A percentile compares a stretch with the other conserved stretches of the same genome.
phyloP scores from a whole-genome alignment of 1,140 invertebrate genomes.

The Leptinotarsa undecemlineata region DNA sequence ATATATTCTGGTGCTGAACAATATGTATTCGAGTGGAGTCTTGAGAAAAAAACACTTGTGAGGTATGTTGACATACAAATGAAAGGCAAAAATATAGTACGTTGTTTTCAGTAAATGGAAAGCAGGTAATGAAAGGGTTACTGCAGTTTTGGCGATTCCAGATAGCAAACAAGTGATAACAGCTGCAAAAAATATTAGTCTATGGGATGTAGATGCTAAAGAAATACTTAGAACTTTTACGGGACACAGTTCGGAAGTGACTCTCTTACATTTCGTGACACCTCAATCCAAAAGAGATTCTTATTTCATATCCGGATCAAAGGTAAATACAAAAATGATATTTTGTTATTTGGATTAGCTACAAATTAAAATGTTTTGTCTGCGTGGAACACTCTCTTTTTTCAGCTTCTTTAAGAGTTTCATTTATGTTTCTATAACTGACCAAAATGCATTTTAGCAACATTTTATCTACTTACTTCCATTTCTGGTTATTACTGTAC shows the following conservation, averaged over 20 bases:
- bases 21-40: conserved; percentile 59
- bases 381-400: no score
- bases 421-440: no score
- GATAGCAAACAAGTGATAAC: conserved; percentile 66
- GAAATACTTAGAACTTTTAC: conserved; percentile 67
- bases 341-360: no score
- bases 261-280: conserved; percentile 59
- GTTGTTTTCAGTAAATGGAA: conserved; percentile 61
- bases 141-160: conserved; percentile 67
- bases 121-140: conserved; percentile 66
- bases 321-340: conserved; percentile 33
- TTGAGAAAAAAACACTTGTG: conserved; percentile 45
- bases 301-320: conserved; percentile 68
- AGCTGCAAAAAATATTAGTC: conserved; percentile 67
- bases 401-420: no score
- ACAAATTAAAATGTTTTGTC: no score
- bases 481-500: no score
- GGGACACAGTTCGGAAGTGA: conserved; percentile 69
- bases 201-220: conserved; percentile 66
- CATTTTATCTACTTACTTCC: no score
- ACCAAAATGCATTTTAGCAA: no score
- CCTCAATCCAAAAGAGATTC: conserved; percentile 49
- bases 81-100: conserved; percentile 12
- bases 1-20: conserved; percentile 60
- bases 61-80: conserved; percentile 37